Conservation (phyloP, 2,113 vertebrate genomes). For the Uropsilus gracilis region DNA sequence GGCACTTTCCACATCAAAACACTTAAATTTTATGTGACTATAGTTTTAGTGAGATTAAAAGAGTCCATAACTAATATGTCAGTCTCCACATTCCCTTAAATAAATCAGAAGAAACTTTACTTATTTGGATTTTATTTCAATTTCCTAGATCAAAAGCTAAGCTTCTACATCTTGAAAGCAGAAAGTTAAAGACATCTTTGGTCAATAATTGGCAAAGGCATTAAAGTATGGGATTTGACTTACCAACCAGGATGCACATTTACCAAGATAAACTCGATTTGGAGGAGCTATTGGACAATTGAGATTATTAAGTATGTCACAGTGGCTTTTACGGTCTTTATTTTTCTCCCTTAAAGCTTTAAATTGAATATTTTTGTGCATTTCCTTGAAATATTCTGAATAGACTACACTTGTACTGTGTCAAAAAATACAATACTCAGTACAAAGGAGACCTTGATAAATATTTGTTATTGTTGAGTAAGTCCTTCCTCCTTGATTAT, state of each 20-base stretch:
- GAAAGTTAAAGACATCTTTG: background rate
- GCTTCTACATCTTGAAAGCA: background rate
- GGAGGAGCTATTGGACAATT: background rate
- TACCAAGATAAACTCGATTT: background rate
- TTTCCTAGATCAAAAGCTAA: background rate
- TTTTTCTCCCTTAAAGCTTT: background rate
- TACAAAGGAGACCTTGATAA: conserved; percentile 2
- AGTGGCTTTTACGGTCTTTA: conserved; percentile 6
- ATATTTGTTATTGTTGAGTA: conserved; percentile 20
- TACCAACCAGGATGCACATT: background rate
- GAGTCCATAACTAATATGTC: background rate
- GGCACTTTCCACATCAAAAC: background rate
- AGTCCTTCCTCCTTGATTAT: background rate
- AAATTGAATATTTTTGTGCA: background rate
- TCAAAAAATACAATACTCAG: background rate
- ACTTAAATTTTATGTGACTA: conserved; percentile 9
- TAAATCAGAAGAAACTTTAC: background rate
- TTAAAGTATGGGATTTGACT: background rate
- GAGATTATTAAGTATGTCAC: background rate
- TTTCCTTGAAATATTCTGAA: conserved; percentile 46
- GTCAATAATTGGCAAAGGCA: background rate
- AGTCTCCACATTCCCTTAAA: conserved; percentile 34
- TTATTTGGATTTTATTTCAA: background rate
- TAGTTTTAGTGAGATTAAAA: background rate
- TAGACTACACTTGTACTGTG: background rate